Base-by-base conservation (phyloP, 2,797 vertebrate genomes). In the Potorous gilbertii region DNA sequence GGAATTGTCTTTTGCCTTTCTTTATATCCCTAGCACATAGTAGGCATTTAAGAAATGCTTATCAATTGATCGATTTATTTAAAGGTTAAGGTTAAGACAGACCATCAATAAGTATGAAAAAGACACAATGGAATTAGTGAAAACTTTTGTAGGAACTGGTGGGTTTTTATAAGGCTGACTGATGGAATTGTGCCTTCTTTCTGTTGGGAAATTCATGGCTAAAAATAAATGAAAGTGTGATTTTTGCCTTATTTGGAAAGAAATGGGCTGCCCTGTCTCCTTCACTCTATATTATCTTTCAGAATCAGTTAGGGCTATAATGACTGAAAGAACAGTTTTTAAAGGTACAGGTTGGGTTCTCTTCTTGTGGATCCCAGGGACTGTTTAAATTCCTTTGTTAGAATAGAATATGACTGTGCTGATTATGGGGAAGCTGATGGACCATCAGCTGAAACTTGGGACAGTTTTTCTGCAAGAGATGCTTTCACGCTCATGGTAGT, bases 241-340 rank as follows among this genome's bases (percentile, higher is more conserved):
- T n/a, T 97, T 96, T 97, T 91, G 89, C 96, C 95, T 97, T 97
- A 96, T 98, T 97, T 97, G 97, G 96, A 97, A 31, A 96, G 57
- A 55, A 96, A 4, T 94, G 87, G 66, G 40, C 55, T 94, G 52
- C n/a, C 93, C 4, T 18, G n/a, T 95, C 90, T 97, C 91, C 54
- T 21, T 55, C 29, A 92, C 74, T 55, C 28, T 93, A 46, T 95
- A 91, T 91, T 96, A 95, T 97, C 95, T 96, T 96, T 95, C 55
- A 93, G 62, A 93, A 92, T 93, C 95, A 94, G 21, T 90, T 62
- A 94, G 94, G 92, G 59, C 24, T 97, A 95, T 94, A 93, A 93
- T 96, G 9, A 34, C 90, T 1, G 27, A n/a, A 40, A 55, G n/a
- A 94, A 50, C 91, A 55, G 0, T 91, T 96, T 94, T 94, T 50